A percentile compares a stretch with the other conserved stretches of the same genome.
Conservation (phyloP, 2,797 vertebrate species). For the Lepilemur ruficaudatus region DNA sequence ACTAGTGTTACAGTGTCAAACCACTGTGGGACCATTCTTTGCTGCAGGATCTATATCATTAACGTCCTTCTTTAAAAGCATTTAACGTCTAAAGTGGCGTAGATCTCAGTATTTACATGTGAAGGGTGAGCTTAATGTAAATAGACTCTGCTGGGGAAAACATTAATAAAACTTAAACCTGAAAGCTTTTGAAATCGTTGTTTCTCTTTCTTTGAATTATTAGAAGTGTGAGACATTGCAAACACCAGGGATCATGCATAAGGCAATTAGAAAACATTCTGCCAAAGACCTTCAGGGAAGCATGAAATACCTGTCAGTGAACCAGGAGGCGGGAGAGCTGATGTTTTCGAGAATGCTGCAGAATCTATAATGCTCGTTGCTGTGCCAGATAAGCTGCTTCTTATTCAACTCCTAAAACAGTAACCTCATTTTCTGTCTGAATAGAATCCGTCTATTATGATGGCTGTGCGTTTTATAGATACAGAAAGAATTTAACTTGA, state of each 20-base stretch:
- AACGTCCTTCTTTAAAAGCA: not conserved
- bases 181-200: not conserved
- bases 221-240: not conserved
- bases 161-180: rapidly evolving
- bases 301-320: rapidly evolving
- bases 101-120: not conserved
- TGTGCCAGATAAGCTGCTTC: not conserved
- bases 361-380: rapidly evolving
- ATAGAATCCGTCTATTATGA: not conserved
- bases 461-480: not conserved
- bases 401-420: not conserved
- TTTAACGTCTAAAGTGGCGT: not conserved
- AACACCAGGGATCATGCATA: not conserved
- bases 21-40: rapidly evolving
- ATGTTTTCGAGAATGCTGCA: not conserved
- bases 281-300: no score
- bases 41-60: rapidly evolving
- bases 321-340: rapidly evolving
- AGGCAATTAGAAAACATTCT: not conserved
- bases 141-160: not conserved
- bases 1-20: not conserved
- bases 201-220: not conserved
- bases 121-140: not conserved
- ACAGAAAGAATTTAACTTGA: rapidly evolving
- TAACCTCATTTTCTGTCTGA: not conserved